phyloP scores from a whole-genome alignment of 2,113 vertebrate species.

The Ochotona curzoniae region DNA sequence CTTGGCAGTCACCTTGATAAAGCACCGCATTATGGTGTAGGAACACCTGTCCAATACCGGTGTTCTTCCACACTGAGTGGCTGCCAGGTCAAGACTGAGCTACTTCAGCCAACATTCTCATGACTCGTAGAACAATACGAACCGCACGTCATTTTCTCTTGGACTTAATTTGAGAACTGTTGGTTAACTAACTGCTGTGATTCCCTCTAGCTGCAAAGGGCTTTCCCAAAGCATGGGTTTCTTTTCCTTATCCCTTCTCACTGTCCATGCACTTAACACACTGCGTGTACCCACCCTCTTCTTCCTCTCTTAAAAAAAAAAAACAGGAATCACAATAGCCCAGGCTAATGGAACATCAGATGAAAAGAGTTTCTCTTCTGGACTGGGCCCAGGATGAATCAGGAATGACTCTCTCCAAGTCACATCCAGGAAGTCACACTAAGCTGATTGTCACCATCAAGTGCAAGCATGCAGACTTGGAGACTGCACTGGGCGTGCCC shows the following conservation, averaged over 20 bases:
- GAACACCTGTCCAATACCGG: neutral
- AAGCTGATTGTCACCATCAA: neutral
- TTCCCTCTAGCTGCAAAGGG: neutral
- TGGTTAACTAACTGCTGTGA: neutral
- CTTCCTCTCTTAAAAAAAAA: neutral
- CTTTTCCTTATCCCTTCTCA: neutral
- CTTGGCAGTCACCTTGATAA: neutral
- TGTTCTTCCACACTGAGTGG: neutral
- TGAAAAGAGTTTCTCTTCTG: neutral
- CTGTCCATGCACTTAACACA: neutral
- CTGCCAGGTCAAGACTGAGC: neutral
- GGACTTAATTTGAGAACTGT: neutral
- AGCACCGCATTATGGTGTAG: neutral
- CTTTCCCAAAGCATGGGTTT: neutral
- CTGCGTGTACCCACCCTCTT: neutral
- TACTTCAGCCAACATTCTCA: neutral
- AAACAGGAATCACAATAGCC: neutral
- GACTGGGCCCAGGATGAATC: neutral
- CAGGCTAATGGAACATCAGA: neutral
- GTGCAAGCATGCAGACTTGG: neutral
- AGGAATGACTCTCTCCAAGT: neutral
- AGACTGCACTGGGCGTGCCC: neutral
- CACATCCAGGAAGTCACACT: neutral
- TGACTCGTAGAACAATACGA: neutral
- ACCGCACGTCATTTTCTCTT: neutral